A percentile compares a stretch with the other conserved stretches of the same genome.
Evolutionary conservation across 2,888 invertebrate species (phyloP).

Genomic region (Synanthedon vespiformis): DNA sequence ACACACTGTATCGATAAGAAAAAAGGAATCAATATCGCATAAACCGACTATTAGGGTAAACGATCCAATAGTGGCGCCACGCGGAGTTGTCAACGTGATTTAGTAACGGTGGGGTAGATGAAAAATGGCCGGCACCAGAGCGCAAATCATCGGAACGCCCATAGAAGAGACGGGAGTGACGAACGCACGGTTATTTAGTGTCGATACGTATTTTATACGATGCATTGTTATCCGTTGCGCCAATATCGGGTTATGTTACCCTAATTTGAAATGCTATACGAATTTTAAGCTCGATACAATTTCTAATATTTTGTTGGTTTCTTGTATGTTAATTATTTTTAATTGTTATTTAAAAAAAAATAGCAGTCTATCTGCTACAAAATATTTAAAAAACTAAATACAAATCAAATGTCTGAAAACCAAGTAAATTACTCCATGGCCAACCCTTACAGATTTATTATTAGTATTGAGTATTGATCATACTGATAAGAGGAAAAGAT

Average conservation of each 20-base stretch:
- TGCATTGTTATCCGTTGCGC: slow-evolving; percentile 4
- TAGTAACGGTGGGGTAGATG: slow-evolving; percentile 23
- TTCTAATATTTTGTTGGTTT: too few species aligned
- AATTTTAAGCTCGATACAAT: too few species aligned
- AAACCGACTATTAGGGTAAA: slow-evolving; percentile 7
- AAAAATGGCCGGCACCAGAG: slow-evolving; percentile 22
- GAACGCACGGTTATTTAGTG: slow-evolving; percentile 19
- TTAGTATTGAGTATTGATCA: too few species aligned
- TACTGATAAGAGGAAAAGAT: too few species aligned
- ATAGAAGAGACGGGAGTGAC: slow-evolving; percentile 17
- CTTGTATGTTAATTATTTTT: too few species aligned
- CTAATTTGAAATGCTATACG: background rate
- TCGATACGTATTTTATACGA: slow-evolving; percentile 4
- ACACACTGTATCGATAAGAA: background rate
- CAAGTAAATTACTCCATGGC: too few species aligned
- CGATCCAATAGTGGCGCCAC: slow-evolving; percentile 16
- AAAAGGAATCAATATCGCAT: slow-evolving; percentile 7
- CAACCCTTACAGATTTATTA: too few species aligned
- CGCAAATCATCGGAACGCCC: slow-evolving; percentile 31
- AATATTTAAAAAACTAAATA: too few species aligned
- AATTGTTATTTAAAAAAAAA: too few species aligned
- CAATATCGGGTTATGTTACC: slow-evolving; percentile 5
- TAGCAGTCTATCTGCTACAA: too few species aligned
- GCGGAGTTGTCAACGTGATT: slow-evolving; percentile 27
- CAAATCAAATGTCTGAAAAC: too few species aligned